Evolutionary conservation across 2,888 invertebrate species (phyloP).

Genomic region (Mycalesis mineus): DNA sequence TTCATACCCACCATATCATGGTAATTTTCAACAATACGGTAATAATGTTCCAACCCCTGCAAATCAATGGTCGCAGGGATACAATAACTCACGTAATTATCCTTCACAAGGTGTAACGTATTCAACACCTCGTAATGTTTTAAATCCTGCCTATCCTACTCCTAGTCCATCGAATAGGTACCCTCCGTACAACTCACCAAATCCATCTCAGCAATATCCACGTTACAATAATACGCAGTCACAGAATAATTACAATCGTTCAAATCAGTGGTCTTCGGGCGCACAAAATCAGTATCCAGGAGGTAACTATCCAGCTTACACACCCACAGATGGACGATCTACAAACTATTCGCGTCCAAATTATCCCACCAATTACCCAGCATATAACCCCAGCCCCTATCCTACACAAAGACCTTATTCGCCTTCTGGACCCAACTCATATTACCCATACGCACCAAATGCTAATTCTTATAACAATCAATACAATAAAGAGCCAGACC

Average conservation of each 20-base stretch:
- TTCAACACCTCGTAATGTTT: background rate
- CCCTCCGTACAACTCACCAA: constrained; percentile 2
- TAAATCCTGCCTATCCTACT: background rate
- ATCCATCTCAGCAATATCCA: constrained; percentile 4
- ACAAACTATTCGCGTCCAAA: background rate
- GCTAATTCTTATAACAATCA: constrained; percentile 2
- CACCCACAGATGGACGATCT: background rate
- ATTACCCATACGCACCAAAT: constrained; percentile 8
- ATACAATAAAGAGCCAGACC: constrained; percentile 11
- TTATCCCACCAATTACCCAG: background rate
- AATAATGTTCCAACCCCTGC: background rate
- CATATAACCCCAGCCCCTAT: background rate
- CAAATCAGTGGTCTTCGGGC: constrained; percentile 9
- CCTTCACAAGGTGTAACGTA: background rate
- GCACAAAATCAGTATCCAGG: background rate
- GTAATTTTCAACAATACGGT: background rate
- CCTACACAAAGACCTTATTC: background rate
- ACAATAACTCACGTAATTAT: background rate
- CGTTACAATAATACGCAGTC: background rate
- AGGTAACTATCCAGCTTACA: background rate
- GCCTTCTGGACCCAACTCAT: background rate
- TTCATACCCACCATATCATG: background rate
- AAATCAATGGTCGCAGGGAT: background rate
- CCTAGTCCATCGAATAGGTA: background rate
- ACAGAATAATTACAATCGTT: background rate